These are phyloP conservation scores for Leiothrix lutea DNA, from an alignment of 2,113 vertebrate species.

Conservation along the genomic window DNA sequence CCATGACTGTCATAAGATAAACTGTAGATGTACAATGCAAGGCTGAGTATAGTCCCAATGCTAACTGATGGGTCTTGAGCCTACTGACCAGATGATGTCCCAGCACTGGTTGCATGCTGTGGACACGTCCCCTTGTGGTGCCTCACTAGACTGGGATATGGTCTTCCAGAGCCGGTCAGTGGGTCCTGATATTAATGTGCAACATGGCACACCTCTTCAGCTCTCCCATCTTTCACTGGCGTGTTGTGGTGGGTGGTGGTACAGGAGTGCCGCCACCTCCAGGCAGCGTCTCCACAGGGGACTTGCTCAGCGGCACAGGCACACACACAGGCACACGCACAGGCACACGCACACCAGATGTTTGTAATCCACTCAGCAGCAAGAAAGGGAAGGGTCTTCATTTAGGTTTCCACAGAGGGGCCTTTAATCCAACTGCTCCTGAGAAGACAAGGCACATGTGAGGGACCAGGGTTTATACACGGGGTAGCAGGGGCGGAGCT, in stretches of 20 bases:
- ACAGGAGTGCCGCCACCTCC: neutral
- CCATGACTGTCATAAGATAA: neutral
- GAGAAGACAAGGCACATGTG: neutral
- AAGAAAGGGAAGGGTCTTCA: neutral
- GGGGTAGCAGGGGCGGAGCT: neutral
- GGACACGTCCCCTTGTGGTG: neutral
- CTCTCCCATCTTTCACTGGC: neutral
- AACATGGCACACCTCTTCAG: neutral
- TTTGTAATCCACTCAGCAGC: neutral
- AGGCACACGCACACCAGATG: neutral
- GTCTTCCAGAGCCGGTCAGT: neutral
- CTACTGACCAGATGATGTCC: neutral
- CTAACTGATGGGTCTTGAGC: neutral
- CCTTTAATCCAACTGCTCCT: neutral
- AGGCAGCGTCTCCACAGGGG: neutral
- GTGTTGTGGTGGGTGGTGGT: too few species aligned
- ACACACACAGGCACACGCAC: too few species aligned
- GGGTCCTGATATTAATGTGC: neutral
- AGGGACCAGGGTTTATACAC: neutral
- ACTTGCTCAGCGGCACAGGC: neutral
- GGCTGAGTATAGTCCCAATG: neutral
- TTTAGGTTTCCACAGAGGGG: neutral
- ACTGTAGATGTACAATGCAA: neutral
- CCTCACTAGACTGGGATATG: neutral
- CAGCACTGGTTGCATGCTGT: rapidly evolving